Conservation (phyloP, 1,140 invertebrate genomes). For the Penaeus chinensis region DNA sequence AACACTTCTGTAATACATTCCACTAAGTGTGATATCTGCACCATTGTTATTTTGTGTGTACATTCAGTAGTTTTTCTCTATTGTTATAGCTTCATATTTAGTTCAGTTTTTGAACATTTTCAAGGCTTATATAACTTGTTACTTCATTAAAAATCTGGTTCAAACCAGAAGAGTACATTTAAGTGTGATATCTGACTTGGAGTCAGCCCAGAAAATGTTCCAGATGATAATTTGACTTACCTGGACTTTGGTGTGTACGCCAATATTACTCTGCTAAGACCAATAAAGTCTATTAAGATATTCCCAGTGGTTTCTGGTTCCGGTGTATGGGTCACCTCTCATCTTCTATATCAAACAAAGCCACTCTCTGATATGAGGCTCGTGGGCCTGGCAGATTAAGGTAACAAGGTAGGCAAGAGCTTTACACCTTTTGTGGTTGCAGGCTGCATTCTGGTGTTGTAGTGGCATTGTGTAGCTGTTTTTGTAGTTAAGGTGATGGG, state of each 20-base stretch:
- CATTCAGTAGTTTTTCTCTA: conserved; percentile 60
- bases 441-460: conserved; percentile 60
- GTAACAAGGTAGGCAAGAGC: conserved; percentile 61
- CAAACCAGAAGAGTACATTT: conserved; percentile 51
- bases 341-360: conserved; percentile 60
- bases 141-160: conserved; percentile 43
- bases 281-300: conserved; percentile 61
- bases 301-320: conserved; percentile 61
- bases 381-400: conserved; percentile 61
- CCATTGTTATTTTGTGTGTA: conserved; percentile 61
- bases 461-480: conserved; percentile 49
- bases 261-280: conserved; percentile 60
- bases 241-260: conserved; percentile 59
- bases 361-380: conserved; percentile 59
- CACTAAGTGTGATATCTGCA: conserved; percentile 59
- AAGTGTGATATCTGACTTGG: conserved; percentile 45
- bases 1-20: conserved; percentile 62
- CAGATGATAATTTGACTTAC: conserved; percentile 58
- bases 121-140: conserved; percentile 56
- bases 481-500: conserved; percentile 33
- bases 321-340: conserved; percentile 60
- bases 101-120: conserved; percentile 61
- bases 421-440: conserved; percentile 61
- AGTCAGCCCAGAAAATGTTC: conserved; percentile 59
- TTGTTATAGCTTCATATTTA: conserved; percentile 61